A percentile compares a stretch with the other conserved stretches of the same genome.
Evolutionary conservation across 2,797 vertebrate genomes (phyloP).

Genomic region (Danio albolineatus): DNA sequence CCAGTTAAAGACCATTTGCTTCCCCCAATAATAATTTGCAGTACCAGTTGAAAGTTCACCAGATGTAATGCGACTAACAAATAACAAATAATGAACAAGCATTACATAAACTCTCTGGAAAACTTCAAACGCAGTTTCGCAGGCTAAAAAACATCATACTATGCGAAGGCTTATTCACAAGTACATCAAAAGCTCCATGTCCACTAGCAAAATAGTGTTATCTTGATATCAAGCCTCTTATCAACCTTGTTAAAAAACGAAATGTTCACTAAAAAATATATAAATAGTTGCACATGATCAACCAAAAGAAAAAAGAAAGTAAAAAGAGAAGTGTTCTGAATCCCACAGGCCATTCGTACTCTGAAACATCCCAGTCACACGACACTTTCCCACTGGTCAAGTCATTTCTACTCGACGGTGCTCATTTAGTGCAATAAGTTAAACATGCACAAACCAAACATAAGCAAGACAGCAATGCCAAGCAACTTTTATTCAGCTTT

Average conservation of each 20-base stretch:
- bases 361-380: neutral
- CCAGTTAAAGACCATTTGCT: too few species aligned
- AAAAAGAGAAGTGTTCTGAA: neutral
- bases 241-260: neutral
- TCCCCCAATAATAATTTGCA: neutral
- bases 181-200: neutral
- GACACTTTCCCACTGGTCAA: neutral
- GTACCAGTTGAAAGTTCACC: neutral
- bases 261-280: conserved; percentile 7
- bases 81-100: neutral
- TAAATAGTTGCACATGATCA: conserved; percentile 25
- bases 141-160: neutral
- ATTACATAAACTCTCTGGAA: neutral
- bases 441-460: neutral
- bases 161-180: neutral
- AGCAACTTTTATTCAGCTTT: neutral
- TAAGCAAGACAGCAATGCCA: neutral
- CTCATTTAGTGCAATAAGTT: neutral
- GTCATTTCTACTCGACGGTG: neutral
- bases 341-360: neutral
- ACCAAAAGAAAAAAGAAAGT: neutral
- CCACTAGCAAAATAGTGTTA: neutral
- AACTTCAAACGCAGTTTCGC: neutral
- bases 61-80: neutral
- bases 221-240: neutral